Conservation (phyloP, 2,888 invertebrate species). For the Beris morrisii region DNA sequence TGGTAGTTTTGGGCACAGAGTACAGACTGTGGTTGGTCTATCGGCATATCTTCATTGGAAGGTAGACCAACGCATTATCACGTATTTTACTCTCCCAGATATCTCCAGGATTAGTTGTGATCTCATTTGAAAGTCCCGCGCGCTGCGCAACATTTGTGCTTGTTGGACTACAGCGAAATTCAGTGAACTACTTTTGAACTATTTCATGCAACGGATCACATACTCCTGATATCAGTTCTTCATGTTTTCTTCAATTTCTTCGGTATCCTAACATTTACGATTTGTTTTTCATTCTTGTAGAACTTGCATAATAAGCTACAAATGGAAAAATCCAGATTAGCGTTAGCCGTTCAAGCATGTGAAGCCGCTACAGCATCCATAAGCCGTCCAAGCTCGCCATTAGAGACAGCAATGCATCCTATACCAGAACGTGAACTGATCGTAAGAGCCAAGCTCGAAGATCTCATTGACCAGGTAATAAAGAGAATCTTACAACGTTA, state of each 20-base stretch:
- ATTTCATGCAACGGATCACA: too few species aligned
- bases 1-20: too few species aligned
- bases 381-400: slow-evolving; percentile 85
- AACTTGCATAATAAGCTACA: slow-evolving; percentile 85
- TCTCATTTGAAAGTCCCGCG: too few species aligned
- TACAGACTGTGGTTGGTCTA: too few species aligned
- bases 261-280: not conserved
- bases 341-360: slow-evolving; percentile 87
- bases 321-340: slow-evolving; percentile 81
- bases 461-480: slow-evolving; percentile 87
- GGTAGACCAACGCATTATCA: too few species aligned
- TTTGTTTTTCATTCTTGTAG: slow-evolving; percentile 44
- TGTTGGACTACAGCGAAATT: too few species aligned
- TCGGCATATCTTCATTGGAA: too few species aligned
- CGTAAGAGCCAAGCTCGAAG: slow-evolving; percentile 83
- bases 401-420: slow-evolving; percentile 82
- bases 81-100: too few species aligned
- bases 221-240: too few species aligned
- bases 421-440: slow-evolving; percentile 82
- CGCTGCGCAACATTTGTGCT: too few species aligned
- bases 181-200: too few species aligned
- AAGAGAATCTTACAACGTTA: slow-evolving; percentile 35
- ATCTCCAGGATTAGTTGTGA: too few species aligned
- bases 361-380: slow-evolving; percentile 91
- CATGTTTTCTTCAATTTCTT: not conserved